Conservation (phyloP, 2,888 invertebrate genomes). For the Chloromyia formosa region DNA sequence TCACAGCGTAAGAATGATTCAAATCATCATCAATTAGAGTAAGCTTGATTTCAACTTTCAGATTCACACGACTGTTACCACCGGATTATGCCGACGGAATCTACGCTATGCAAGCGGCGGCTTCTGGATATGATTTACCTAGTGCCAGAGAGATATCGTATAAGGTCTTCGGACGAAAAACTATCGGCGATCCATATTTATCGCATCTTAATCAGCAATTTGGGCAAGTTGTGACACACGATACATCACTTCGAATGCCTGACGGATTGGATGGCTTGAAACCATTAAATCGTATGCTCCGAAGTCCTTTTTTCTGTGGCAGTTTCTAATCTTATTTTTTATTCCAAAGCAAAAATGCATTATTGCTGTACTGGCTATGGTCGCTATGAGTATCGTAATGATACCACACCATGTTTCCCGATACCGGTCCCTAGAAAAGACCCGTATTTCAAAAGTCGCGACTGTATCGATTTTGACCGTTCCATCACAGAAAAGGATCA, state of each 20-base stretch:
- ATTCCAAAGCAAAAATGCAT: constrained; percentile 69
- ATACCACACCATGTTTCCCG: constrained; percentile 64
- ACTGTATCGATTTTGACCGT: constrained; percentile 73
- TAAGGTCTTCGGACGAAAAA: constrained; percentile 15
- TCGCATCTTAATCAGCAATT: constrained; percentile 18
- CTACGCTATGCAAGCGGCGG: background rate
- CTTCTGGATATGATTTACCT: background rate
- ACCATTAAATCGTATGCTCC: background rate
- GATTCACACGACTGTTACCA: constrained; percentile 8
- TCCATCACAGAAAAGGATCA: constrained; percentile 71
- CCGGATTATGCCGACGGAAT: constrained; percentile 1
- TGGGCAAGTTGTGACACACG: constrained; percentile 15
- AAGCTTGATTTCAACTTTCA: background rate
- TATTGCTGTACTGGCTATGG: constrained; percentile 74
- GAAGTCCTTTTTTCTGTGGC: background rate
- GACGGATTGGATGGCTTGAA: background rate
- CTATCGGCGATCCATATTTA: background rate
- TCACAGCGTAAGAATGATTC: constrained; percentile 17
- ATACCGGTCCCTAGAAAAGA: constrained; percentile 68
- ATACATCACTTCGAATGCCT: constrained; percentile 7
- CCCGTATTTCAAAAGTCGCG: constrained; percentile 65
- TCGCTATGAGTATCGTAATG: background rate
- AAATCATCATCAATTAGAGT: background rate
- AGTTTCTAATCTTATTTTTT: background rate
- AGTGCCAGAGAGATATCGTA: constrained; percentile 26